Conservation (phyloP, 1,140 invertebrate species). For the Drosophila tristis region DNA sequence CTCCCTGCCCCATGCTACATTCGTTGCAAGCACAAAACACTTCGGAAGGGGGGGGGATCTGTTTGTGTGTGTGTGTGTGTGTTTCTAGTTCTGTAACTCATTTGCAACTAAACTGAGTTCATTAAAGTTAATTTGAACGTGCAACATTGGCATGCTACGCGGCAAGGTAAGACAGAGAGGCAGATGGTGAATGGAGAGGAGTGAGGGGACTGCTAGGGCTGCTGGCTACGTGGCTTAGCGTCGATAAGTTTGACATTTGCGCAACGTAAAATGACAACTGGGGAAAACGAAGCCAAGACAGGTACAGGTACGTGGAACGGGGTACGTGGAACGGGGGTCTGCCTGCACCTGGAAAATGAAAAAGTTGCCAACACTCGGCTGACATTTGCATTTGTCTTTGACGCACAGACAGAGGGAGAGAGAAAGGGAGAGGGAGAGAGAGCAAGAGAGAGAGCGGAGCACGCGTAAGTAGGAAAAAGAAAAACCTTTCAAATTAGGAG, state of each 20-base stretch:
- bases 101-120: conserved; percentile 82
- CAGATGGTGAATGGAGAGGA: too few relatives aligned
- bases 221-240: conserved; percentile 67
- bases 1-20: not conserved
- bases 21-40: not conserved
- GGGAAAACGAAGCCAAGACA: conserved; percentile 34
- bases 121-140: conserved; percentile 83
- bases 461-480: conserved; percentile 13
- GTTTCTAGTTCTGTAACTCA: conserved; percentile 81
- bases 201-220: conserved; percentile 7
- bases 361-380: conserved; percentile 71
- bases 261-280: conserved; percentile 79
- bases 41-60: too few relatives aligned
- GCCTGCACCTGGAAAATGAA: conserved; percentile 53
- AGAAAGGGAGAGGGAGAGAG: too few relatives aligned
- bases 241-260: conserved; percentile 81
- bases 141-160: conserved; percentile 76
- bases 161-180: conserved; percentile 22
- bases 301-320: too few relatives aligned
- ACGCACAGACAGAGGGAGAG: not conserved
- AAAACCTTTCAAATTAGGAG: conserved; percentile 61
- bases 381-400: conserved; percentile 78
- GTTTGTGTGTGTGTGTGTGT: conserved; percentile 44
- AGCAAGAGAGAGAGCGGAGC: not conserved
- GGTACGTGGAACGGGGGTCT: too few relatives aligned